Evolutionary conservation across 2,113 vertebrate species (phyloP).

Genomic region (Lycaon pictus): DNA sequence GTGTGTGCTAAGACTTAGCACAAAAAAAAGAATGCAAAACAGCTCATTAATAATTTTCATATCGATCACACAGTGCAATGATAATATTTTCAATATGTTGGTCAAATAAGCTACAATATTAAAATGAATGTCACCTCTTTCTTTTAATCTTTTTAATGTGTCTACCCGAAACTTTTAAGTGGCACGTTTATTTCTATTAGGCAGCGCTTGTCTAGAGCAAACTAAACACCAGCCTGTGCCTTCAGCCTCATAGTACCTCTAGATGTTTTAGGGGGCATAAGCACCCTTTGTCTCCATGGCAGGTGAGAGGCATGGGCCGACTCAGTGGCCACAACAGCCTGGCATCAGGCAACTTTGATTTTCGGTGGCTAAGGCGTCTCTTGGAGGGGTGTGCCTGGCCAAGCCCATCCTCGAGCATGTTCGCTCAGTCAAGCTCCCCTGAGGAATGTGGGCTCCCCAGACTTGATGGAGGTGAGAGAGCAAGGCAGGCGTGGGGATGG

Average conservation of each 20-base stretch:
- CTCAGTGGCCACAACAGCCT: constrained; percentile 22
- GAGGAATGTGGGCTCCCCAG: background rate
- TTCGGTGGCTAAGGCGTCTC: background rate
- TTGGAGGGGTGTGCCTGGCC: background rate
- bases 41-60: background rate
- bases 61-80: constrained; percentile 9
- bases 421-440: background rate
- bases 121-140: background rate
- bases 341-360: background rate
- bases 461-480: background rate
- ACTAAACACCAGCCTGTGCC: background rate
- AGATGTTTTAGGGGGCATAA: background rate
- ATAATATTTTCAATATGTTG: constrained; percentile 47
- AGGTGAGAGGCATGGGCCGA: background rate
- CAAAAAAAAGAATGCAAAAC: background rate
- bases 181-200: background rate
- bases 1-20: background rate
- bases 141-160: constrained; percentile 19
- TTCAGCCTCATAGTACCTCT: background rate
- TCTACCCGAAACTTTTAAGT: background rate
- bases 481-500: background rate
- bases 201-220: background rate
- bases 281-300: background rate
- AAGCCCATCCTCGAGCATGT: background rate
- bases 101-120: constrained; percentile 21